Evolutionary conservation across 2,113 vertebrate species (phyloP), one percentile per base, ranked within the genome.

Genomic region (Chionodraco myersi): DNA sequence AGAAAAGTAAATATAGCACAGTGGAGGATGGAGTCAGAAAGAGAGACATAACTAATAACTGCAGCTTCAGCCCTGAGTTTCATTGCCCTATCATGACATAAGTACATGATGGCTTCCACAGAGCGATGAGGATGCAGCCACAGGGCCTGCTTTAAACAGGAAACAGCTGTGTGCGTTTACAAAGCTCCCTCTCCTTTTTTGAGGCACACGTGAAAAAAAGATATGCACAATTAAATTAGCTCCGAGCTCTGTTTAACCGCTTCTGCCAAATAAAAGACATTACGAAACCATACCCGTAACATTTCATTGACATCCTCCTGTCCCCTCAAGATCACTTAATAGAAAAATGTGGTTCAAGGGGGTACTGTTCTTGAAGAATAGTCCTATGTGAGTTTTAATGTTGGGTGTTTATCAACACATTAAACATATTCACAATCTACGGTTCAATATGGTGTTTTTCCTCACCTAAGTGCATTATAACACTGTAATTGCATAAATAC

Each of bases 161-260:
- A 82, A 81, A 60, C 89, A 86, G 90, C 84, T 85, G 88, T 69
- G 64, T 59, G 74, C 87, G 86, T 86, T 85, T 89, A 79, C 83
- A 84, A 72, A 88, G 75, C 80, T 61, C 26, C 10, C 73, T 57
- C 62, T 49, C 36, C 45, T 49, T 51, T 72, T 83, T 73, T 45
- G 61, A 76, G 53, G 80, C 21, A 82, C 75, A 86, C 68, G 82
- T 57, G 59, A 89, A 82, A 88, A 85, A 66, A 85, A 89, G 80
- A 86, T 72, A 82, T 61, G 77, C 84, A 76, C 79, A 82, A 86
- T 85, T 85, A 80, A 80, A 77, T 88, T 61, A 82, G 73, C 79
- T 72, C 70, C 10, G 9, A 75, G 62, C 72, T 77, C 78, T 80
- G 72, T 86, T 85, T 61, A 74, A 81, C 58, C 51, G 12, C 80